phyloP scores from a whole-genome alignment of 1,140 invertebrate species.

The Apis mellifera region DNA sequence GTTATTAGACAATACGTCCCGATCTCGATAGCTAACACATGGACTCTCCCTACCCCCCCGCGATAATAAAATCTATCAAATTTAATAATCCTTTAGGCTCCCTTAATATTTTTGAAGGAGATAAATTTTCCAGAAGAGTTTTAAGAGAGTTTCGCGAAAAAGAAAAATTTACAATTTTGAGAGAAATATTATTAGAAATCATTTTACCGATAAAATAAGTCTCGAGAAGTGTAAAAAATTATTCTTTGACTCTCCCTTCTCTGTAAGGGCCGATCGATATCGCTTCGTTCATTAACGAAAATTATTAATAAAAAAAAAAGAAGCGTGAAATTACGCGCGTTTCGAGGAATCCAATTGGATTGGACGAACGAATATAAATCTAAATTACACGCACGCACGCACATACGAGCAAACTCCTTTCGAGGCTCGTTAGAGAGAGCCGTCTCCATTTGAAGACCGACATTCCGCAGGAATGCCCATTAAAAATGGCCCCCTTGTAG shows the following conservation, averaged over 20 bases:
- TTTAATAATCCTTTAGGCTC: not conserved
- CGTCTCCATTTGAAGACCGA: constrained; percentile 35
- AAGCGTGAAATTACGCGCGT: not conserved
- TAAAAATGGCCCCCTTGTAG: constrained; percentile 38
- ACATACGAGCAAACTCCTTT: not conserved
- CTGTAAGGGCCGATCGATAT: no score
- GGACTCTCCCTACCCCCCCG: not conserved
- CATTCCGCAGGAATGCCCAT: constrained; percentile 35
- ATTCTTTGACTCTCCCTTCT: no score
- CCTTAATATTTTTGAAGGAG: no score
- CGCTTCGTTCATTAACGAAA: no score
- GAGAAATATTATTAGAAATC: no score
- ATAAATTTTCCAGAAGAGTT: no score
- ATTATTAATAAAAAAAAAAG: not conserved
- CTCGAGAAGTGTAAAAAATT: no score
- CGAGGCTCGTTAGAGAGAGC: constrained; percentile 25
- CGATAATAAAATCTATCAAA: not conserved
- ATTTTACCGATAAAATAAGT: no score
- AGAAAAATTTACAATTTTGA: no score
- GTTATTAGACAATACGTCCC: constrained; percentile 11
- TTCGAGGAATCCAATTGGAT: not conserved
- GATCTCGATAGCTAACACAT: not conserved
- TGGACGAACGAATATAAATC: not conserved
- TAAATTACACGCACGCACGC: not conserved
- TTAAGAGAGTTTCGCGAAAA: no score